Base-by-base conservation (phyloP, 2,113 vertebrate species). In the Gnathonemus echidnorhynchus region DNA sequence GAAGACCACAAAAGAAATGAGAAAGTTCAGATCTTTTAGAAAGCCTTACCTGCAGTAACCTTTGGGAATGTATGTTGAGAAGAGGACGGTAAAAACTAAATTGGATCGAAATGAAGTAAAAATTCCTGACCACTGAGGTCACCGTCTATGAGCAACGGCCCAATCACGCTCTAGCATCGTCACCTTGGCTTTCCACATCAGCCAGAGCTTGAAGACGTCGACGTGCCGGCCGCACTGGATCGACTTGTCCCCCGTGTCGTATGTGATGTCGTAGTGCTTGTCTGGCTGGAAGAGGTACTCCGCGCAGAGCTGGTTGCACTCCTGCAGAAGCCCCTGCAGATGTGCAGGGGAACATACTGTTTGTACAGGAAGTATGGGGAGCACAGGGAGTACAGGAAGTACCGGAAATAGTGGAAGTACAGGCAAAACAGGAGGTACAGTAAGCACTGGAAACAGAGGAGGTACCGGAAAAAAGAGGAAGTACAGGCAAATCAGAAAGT, bases 161-260 rank as follows among this genome's bases (percentile, higher is more conserved):
- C 27, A 3, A 27, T 11, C 27, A 27, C 9, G 1, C 48, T 84
- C 0, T 9, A 27, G 42, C 5, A 0, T 13, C 8, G 21, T 5
- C 92, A 96, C 94, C 93, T 96, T 97, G 48, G 94, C 93, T 91
- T 96, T 97, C 95, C 93, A 96, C 94, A 95, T 96, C 83, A 97
- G 92, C 93, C 93, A 96, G 3, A 96, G 92, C 66, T 96, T 96
- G 88, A 97, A 96, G 88, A 94, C 83, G 31, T 95, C 94, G 6
- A 95, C 92, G 5, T 95, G 94, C 35, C 91, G 6, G 5, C 94
- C 94, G 87, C 94, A 96, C 24, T 96, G 95, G 91, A 96, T 95
- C 84, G 91, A 93, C 91, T 96, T 96, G 90, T 97, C 93, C 3
- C 93, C 95, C 0, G 92, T 94, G 88, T 96, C 94, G 66, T 95